Base-by-base conservation (phyloP, 1,140 invertebrate genomes). In the Tetramorium simillimum region DNA sequence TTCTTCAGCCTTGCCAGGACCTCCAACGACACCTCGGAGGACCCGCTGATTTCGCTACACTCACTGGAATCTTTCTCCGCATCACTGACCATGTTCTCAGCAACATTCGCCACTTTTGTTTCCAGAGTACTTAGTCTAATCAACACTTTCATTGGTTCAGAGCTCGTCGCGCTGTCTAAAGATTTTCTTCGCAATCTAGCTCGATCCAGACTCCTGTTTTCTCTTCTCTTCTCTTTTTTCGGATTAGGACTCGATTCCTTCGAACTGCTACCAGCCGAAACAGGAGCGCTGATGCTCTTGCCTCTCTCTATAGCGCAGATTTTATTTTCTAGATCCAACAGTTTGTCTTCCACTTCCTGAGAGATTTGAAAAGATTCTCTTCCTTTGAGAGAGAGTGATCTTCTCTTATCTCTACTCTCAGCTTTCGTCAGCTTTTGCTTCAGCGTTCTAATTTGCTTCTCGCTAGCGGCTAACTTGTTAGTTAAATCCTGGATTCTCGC, bases 401-500 rank as follows among this genome's bases (percentile, higher is more conserved):
- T 95, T 80, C 98, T 95, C 88, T 98, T 97, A 88, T 98, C 97
- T 84, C 97, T 96, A 0, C 96, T 96, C 91, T 98, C 98, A 0
- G 96, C 96, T 92, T 98, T 97, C 87, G 97, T 96, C 56, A 98
- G 94, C 93, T 98, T 98, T 90, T 97, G 97, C 93, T 98, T 98
- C 28, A 98, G 89, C 5, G 96, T 96, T 76, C 98, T 95, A 12
- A 98, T 97, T 93, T 98, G 97, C 90, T 98, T 98, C 91, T 99
- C 98, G n/a, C 97, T 97, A 1, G 96, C 96, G 4, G 96, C 97
- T 33, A 98, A 95, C 94, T 98, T 99, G 49, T 96, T 96, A 0
- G 98, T 98, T 51, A 98, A 94, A 93, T 99, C 98, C 92, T 98
- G 97, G 58, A 98, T 97, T 40, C 98, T 96, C n/a, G 97, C 97